Base-by-base conservation (phyloP, 2,797 vertebrate species). In the Lophius americanus region DNA sequence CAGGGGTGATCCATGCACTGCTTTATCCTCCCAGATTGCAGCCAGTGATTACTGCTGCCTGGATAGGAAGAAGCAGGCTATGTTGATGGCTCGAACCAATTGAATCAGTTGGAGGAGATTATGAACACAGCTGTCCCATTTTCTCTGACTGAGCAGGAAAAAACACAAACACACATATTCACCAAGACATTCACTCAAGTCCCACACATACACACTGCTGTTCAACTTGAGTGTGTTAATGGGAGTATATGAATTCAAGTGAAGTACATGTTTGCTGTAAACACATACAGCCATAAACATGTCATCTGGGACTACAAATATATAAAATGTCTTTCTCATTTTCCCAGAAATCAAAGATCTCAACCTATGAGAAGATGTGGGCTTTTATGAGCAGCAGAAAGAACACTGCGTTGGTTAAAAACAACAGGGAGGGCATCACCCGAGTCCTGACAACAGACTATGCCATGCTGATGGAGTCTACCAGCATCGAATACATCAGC, bases 311-410 rank as follows among this genome's bases (percentile, higher is more conserved):
- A 13, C 11, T 23, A 32, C 5, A 61, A 54, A 62, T 44, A 7
- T 6, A n/a, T n/a, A 12, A 42, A 8, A 57, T 14, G 36, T 78
- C 38, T 44, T 4, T n/a, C 7, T 7, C 35, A 52, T 44, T 48
- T 60, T 63, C 51, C 3, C 83, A 99, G 98, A 99, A 99, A 94
- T 99, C 98, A 53, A 98, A 96, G 77, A 98, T 99, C 83, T 98
- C 98, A 6, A 99, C 97, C 0, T 99, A 99, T 2, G 98, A 99
- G 91, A 99, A 98, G 90, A 99, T 99, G 98, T 99, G 98, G 98
- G 95, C 96, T 0, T 98, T 99, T 69, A 99, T 99, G 98, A 98
- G 96, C 92, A 97, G 97, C 90, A 90, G 97, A 83, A 96, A 97
- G 86, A 96, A 95, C 92, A 98, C 96, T 0, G 96, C 96, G 0